Conservation (phyloP, 2,888 invertebrate species). For the Zygaena filipendulae region DNA sequence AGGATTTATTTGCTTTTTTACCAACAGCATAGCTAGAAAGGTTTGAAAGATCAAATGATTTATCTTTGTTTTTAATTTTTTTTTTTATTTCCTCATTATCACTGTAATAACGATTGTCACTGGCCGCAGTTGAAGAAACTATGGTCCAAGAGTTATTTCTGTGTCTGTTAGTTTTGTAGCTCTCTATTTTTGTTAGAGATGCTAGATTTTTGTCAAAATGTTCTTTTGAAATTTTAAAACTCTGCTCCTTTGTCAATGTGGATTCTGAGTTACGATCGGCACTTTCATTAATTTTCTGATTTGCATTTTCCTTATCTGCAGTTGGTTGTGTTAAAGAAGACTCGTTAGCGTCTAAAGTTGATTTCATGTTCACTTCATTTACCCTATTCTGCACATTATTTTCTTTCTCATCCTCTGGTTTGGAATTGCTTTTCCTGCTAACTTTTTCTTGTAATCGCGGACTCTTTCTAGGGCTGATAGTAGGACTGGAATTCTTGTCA, state of each 20-base stretch:
- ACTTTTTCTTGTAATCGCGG: conserved; percentile 23
- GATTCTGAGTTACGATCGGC: conserved; percentile 3
- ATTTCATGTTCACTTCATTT: no score
- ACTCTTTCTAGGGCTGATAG: conserved; percentile 23
- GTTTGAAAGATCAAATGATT: conserved; percentile 6
- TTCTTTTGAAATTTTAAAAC: no score
- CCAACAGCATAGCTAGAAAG: no score
- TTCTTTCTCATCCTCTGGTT: conserved; percentile 13
- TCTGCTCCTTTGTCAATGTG: conserved; percentile 2
- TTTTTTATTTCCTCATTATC: conserved; percentile 33
- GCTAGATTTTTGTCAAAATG: conserved; percentile 37
- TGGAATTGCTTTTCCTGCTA: conserved; percentile 17
- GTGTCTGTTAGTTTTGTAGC: conserved; percentile 27
- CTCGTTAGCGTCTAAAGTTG: no score
- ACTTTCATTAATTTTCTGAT: conserved; percentile 15
- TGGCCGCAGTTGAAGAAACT: conserved; percentile 17
- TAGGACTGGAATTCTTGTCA: conserved; percentile 12
- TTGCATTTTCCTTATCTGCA: no score
- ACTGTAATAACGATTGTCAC: conserved; percentile 28
- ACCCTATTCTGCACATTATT: conserved; percentile 4
- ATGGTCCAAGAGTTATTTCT: conserved; percentile 46
- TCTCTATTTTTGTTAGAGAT: conserved; percentile 20
- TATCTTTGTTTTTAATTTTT: conserved; percentile 16
- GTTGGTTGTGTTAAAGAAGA: no score
- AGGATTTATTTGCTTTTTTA: no score